These are phyloP conservation scores for Epistrophe grossulariae DNA, from an alignment of 2,888 invertebrate species.

Conservation along the genomic window DNA sequence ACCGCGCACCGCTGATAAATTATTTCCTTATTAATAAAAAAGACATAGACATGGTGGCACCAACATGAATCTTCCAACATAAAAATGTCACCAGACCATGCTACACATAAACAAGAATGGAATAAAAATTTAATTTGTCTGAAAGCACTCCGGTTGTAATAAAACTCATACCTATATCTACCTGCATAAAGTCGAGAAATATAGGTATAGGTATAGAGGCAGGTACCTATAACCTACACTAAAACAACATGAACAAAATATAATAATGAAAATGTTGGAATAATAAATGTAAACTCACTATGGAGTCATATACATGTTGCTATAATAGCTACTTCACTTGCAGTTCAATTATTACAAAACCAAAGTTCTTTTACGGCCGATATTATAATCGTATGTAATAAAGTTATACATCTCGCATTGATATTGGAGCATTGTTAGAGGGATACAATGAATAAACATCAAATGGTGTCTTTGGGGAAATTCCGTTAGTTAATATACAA, in stretches of 20 bases:
- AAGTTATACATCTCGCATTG: constrained; percentile 3
- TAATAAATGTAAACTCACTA: background rate
- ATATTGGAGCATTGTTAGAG: background rate
- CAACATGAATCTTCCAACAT: constrained; percentile 57
- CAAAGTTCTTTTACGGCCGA: constrained; percentile 49
- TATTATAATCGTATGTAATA: background rate
- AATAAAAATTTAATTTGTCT: constrained; percentile 66
- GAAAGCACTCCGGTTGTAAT: constrained; percentile 51
- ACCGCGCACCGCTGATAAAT: constrained; percentile 54
- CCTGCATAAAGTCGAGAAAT: constrained; percentile 6
- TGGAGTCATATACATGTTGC: constrained; percentile 3
- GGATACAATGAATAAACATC: background rate
- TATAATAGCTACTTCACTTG: constrained; percentile 33
- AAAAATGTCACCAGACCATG: constrained; percentile 52
- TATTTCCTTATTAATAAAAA: constrained; percentile 71
- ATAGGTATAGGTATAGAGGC: background rate
- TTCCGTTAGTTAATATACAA: background rate
- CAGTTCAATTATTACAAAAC: constrained; percentile 52
- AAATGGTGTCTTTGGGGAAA: background rate
- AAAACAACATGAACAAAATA: constrained; percentile 27
- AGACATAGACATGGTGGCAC: constrained; percentile 51
- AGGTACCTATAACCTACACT: background rate
- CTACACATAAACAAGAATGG: constrained; percentile 38
- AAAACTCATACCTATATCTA: constrained; percentile 3
- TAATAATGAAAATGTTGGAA: constrained; percentile 36